Evolutionary conservation across 2,888 invertebrate species (phyloP).

Genomic region (Plebejus melissa): DNA sequence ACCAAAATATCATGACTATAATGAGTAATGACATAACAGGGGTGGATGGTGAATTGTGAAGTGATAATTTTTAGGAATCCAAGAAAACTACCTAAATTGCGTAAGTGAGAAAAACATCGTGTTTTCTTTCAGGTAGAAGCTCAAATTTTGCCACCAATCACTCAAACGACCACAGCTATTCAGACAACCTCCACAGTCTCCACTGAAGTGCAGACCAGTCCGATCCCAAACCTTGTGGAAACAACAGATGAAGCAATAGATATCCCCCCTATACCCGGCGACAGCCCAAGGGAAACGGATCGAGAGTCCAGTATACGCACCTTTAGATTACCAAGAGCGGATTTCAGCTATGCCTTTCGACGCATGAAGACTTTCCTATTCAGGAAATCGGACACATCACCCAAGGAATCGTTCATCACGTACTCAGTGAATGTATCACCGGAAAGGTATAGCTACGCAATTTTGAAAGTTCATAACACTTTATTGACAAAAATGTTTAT

Average conservation of each 20-base stretch:
- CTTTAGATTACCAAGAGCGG: conserved; percentile 53
- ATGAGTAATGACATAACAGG: no score
- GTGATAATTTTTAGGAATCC: no score
- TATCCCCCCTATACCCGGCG: conserved; percentile 28
- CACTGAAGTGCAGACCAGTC: conserved; percentile 21
- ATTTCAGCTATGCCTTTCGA: conserved; percentile 52
- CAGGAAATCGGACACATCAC: conserved; percentile 41
- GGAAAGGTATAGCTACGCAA: conserved; percentile 43
- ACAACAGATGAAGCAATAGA: conserved; percentile 25
- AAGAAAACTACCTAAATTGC: no score
- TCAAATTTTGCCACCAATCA: conserved; percentile 27
- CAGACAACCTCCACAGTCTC: conserved; percentile 2
- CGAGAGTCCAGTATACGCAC: conserved; percentile 37
- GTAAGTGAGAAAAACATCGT: not conserved
- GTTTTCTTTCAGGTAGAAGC: conserved; percentile 16
- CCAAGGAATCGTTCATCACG: conserved; percentile 42
- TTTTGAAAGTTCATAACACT: no score
- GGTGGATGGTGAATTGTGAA: no score
- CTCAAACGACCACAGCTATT: conserved; percentile 24
- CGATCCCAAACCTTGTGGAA: conserved; percentile 25
- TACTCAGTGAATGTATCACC: conserved; percentile 50
- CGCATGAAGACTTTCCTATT: conserved; percentile 54
- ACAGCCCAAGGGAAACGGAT: conserved; percentile 33
- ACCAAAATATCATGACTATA: no score
- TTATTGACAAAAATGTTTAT: not conserved